These are phyloP conservation scores for Puffinus mauretanicus DNA, from an alignment of 2,113 vertebrate genomes.

Conservation along the genomic window DNA sequence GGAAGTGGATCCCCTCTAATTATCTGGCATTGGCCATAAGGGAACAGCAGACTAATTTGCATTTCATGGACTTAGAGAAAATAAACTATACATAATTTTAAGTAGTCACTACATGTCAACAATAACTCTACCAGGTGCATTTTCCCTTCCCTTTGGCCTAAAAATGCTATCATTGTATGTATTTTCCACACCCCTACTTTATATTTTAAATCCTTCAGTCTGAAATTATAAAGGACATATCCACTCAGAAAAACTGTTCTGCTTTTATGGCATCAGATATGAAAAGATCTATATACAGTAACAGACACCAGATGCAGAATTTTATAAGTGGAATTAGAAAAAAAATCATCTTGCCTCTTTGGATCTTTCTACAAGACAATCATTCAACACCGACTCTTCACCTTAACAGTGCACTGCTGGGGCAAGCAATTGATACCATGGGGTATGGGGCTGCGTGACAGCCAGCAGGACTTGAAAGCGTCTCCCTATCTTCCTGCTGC, in stretches of 20 bases:
- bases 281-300: neutral
- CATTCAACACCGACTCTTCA: neutral
- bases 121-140: neutral
- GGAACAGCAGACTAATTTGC: neutral
- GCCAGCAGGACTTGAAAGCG: neutral
- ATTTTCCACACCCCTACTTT: neutral
- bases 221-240: neutral
- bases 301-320: neutral
- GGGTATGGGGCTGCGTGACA: neutral
- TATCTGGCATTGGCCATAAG: neutral
- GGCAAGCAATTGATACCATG: rapidly evolving
- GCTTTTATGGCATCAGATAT: neutral
- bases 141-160: neutral
- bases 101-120: neutral
- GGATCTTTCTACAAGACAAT: neutral
- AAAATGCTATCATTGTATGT: neutral
- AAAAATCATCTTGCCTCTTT: neutral
- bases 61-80: neutral
- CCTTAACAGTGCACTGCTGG: rapidly evolving
- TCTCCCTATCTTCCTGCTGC: neutral
- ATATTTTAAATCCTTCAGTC: neutral
- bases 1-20: neutral
- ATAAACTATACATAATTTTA: neutral
- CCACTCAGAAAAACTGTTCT: neutral
- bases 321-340: neutral